Evolutionary conservation across 92 coral and sea anemone genomes (phyloP), one percentile per base, ranked within the genome.

Genomic region (Zoanthus sansibaricus): DNA sequence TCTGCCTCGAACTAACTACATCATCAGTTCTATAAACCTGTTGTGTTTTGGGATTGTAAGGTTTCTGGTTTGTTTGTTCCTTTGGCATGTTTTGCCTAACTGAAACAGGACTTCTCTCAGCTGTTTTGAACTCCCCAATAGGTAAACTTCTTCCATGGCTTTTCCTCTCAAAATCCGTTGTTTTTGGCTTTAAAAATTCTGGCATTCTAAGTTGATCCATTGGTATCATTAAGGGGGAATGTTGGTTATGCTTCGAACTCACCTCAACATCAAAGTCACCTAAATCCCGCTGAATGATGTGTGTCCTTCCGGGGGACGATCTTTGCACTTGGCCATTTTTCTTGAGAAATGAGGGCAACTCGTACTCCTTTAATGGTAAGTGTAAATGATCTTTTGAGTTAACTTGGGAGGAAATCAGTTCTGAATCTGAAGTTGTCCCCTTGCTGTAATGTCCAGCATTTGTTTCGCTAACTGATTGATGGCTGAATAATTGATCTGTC

Each of bases 301-400:
- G 95, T 76, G 91, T 90, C 31, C 86, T 42, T 25, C 88, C 49
- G 9, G 66, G 88, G 25, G 77, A 87, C 30, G 74, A 78, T 45
- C 44, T 84, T 56, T 49, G 80, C 25, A 72, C 91, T 67, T 64
- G 83, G 56, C 90, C 95, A 10, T 86, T 88, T 74, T 88, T 89
- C 75, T 90, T 92, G 68, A 95, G 79, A 86, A 95, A 95, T 37
- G 82, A 94, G 42, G 98, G 98, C 30, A 95, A 79, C 25, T 95
- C 98, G 68, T 88, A 92, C 72, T 93, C 98, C 49, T 91, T 94
- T 47, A 89, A 48, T 10, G 98, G 92, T 70, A 91, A 86, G 79
- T 90, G 93, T 12, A 83, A 31, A 52, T 31, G 75, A 80, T 62
- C 85, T 21, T 72, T 56, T 18, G 74, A 18, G 7, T 45, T 20